These are phyloP conservation scores for Polylopha cassiicola DNA, from an alignment of 2,888 invertebrate genomes.

Conservation along the genomic window DNA sequence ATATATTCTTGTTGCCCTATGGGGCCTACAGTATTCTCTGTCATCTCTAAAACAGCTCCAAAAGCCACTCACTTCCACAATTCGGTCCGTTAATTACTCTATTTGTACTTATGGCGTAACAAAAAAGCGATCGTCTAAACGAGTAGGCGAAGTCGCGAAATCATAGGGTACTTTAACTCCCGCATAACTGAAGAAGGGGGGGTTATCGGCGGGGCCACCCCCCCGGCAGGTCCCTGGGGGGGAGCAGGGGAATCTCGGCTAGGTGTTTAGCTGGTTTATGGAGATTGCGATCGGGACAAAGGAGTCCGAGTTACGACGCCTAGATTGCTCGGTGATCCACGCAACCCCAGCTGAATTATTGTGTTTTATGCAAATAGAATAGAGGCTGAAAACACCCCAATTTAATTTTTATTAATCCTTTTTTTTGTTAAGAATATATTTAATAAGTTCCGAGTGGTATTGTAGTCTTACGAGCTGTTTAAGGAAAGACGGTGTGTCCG, in stretches of 20 bases:
- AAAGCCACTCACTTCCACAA: not conserved
- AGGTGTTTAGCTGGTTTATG: conserved; percentile 75
- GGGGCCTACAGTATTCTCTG: too few relatives aligned
- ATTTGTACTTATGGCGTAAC: conserved; percentile 25
- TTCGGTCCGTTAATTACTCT: conserved; percentile 50
- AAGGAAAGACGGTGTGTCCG: too few relatives aligned
- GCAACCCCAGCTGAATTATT: conserved; percentile 35
- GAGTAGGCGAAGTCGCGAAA: conserved; percentile 46
- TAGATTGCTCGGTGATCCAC: conserved; percentile 63
- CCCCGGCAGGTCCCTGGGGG: conserved; percentile 27
- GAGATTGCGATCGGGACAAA: conserved; percentile 74
- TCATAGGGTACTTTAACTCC: conserved; percentile 64
- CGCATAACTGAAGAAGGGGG: conserved; percentile 42
- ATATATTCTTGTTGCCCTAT: too few relatives aligned
- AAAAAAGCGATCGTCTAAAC: conserved; percentile 45
- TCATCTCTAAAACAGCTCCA: too few relatives aligned
- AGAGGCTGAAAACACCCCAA: conserved; percentile 9
- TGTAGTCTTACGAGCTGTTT: too few relatives aligned
- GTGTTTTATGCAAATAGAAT: conserved; percentile 18
- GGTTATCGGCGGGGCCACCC: conserved; percentile 18
- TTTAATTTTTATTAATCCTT: conserved; percentile 11
- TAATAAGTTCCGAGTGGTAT: too few relatives aligned
- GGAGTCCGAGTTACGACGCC: conserved; percentile 64
- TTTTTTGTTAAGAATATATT: not conserved
- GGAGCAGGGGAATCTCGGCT: conserved; percentile 55